These are phyloP conservation scores for Poeciliopsis gracilis DNA, from an alignment of 2,797 vertebrate genomes.

Conservation along the genomic window DNA sequence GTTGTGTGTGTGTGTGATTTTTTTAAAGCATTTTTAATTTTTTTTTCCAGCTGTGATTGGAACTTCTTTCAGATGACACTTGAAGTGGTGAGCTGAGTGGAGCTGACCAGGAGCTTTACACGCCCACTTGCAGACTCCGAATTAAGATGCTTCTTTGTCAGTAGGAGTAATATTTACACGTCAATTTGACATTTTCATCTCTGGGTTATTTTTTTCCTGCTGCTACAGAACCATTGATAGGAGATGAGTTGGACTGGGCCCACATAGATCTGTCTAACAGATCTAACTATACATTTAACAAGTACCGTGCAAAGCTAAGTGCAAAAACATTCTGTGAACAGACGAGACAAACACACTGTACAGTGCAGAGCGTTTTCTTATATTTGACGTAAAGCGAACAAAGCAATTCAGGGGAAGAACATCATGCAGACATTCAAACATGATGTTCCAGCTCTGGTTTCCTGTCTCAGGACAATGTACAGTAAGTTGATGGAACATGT, in stretches of 20 bases:
- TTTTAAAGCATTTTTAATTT: background rate
- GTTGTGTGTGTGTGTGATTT: no score
- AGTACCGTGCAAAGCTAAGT: background rate
- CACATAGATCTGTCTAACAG: background rate
- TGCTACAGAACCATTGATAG: background rate
- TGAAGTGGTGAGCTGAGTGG: background rate
- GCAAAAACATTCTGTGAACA: background rate
- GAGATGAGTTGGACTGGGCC: background rate
- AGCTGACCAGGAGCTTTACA: background rate
- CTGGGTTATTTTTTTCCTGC: background rate
- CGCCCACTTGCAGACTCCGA: background rate
- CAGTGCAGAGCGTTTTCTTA: background rate
- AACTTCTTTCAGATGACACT: background rate
- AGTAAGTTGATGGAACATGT: background rate
- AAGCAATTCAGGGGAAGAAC: background rate
- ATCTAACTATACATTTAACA: no score
- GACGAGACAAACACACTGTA: background rate
- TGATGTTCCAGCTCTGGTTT: background rate
- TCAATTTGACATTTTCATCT: background rate
- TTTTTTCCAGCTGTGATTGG: background rate
- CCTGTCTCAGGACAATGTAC: background rate
- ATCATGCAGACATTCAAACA: background rate
- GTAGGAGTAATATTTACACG: background rate
- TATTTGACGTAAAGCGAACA: background rate
- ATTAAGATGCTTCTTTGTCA: background rate